Percentiles rank a stretch among this genome's conserved stretches.
These are phyloP conservation scores for Tetanocera ferruginea DNA, from an alignment of 2,888 invertebrate species.

Conservation along the genomic window DNA sequence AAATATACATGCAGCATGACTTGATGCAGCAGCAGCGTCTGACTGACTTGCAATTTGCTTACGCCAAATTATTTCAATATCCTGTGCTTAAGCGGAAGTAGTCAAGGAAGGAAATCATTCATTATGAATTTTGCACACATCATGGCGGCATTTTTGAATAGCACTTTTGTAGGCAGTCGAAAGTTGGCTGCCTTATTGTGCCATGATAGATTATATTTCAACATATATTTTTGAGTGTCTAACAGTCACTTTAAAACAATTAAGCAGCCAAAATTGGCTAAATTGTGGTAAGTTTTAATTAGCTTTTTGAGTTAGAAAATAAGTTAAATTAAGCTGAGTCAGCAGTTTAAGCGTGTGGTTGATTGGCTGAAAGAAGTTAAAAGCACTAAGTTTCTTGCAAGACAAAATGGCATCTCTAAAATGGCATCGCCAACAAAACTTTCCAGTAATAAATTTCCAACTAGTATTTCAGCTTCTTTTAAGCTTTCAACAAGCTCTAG, in stretches of 20 bases:
- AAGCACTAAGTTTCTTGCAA: too few species aligned
- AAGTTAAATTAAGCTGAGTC: neutral
- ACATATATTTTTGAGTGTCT: too few species aligned
- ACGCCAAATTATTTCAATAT: neutral
- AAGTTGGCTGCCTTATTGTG: neutral
- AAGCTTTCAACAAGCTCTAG: too few species aligned
- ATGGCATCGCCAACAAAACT: too few species aligned
- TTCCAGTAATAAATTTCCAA: too few species aligned
- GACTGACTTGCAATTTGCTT: neutral
- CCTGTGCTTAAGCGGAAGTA: neutral
- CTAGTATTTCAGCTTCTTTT: too few species aligned
- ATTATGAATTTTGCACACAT: constrained; percentile 22
- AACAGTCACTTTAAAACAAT: constrained; percentile 5
- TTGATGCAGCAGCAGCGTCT: neutral
- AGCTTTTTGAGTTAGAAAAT: neutral
- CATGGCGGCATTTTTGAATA: constrained; percentile 1
- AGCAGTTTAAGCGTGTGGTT: neutral
- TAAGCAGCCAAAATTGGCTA: neutral
- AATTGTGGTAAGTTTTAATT: constrained; percentile 2
- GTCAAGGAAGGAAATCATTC: constrained; percentile 21
- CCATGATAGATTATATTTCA: too few species aligned
- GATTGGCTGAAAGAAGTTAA: too few species aligned
- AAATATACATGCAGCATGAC: too few species aligned
- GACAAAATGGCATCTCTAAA: too few species aligned
- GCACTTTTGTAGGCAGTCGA: neutral